Base-by-base conservation (phyloP, 2,888 invertebrate species). In the Stictocephala bisonia region DNA sequence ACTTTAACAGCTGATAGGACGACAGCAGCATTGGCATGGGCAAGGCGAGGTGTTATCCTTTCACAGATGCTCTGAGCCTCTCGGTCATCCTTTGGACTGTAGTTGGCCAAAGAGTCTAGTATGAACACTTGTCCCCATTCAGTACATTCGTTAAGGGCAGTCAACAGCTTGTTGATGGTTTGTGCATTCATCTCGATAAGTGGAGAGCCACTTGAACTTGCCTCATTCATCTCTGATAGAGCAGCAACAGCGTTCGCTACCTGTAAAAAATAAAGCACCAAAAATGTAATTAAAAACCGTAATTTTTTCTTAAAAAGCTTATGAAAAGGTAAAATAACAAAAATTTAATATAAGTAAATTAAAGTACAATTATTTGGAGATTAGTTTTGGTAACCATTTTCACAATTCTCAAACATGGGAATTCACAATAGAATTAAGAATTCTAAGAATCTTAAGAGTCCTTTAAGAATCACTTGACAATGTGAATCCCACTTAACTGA, bases 81-180 rank as follows among this genome's bases (percentile, higher is more conserved):
- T 53, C 98, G 89, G 79, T 99, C 96, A 85, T 99, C 99, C 79
- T 96, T 91, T 0, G 99, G 99, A 56, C 92, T 92, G 85, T 99
- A 99, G 87, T 98, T 99, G 20, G 98, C 96, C 75, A 99, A 86
- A 0, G 98, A 96, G 85, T 99, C 99, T 80, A 99, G 86, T 79
- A 99, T 99, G 86, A 99, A 99, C 73, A 99, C 97, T 85, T 99
- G 98, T 0, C 96, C 97, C 97, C 97, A 97, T 84, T 99, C 99
- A 1, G 99, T 99, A 84, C 99, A 99, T 85, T 99, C 99, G 84
- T 99, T 99, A 56, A 99, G 87, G 6, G 99, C 99, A 0, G 99
- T 99, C 74, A 99, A 86, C 13, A 99, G 87, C 85, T 99, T 99
- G 86, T 99, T 99, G 79, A 99, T 97, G 0, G 98, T 98, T 66